phyloP scores from a whole-genome alignment of 1,140 invertebrate species.

The Dendroctonus ponderosae region DNA sequence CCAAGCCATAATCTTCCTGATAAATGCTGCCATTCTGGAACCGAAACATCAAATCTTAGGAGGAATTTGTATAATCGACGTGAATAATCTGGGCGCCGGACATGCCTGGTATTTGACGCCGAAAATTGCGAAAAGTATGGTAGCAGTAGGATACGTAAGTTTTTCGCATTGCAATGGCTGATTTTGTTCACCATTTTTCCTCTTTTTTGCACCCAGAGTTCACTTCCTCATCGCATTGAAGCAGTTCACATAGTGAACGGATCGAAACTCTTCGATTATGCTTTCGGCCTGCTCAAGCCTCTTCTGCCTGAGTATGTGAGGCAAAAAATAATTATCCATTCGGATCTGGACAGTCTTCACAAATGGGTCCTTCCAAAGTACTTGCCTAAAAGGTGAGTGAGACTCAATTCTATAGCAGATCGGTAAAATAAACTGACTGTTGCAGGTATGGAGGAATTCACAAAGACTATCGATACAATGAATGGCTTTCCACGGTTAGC shows the following conservation, averaged over 20 bases:
- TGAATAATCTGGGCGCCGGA: slow-evolving; percentile 65
- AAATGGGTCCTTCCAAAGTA: slow-evolving; percentile 67
- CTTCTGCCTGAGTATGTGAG: slow-evolving; percentile 66
- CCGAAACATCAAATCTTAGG: slow-evolving; percentile 72
- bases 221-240: slow-evolving; percentile 69
- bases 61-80: slow-evolving; percentile 72
- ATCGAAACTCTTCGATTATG: slow-evolving; percentile 76
- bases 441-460: slow-evolving; percentile 62
- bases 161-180: background rate
- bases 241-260: slow-evolving; percentile 76
- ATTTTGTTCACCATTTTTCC: background rate
- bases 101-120: slow-evolving; percentile 75
- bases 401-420: background rate
- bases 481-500: slow-evolving; percentile 67
- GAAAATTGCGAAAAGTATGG: slow-evolving; percentile 61
- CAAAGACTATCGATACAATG: slow-evolving; percentile 67
- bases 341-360: slow-evolving; percentile 71
- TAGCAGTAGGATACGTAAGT: slow-evolving; percentile 66
- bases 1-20: slow-evolving; percentile 66
- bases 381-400: slow-evolving; percentile 60
- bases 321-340: slow-evolving; percentile 71
- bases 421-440: background rate
- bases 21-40: slow-evolving; percentile 73
- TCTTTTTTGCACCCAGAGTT: slow-evolving; percentile 54
- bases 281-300: slow-evolving; percentile 74